Conservation (phyloP, 2,888 invertebrate genomes). For the Ceriagrion tenellum region DNA sequence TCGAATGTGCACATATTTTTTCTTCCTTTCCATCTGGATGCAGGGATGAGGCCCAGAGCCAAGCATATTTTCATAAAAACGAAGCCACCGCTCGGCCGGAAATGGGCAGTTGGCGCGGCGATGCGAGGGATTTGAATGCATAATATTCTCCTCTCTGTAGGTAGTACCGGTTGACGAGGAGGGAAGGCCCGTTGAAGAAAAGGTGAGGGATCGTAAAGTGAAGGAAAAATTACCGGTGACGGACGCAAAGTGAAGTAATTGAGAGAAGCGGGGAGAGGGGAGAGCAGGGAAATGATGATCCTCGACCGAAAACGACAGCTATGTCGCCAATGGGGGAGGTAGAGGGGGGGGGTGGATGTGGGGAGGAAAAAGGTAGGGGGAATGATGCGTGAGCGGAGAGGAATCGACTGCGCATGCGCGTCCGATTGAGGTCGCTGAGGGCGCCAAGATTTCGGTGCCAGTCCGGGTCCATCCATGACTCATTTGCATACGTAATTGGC, state of each 20-base stretch:
- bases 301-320: constrained; percentile 6
- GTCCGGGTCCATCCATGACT: constrained; percentile 35
- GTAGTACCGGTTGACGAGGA: background rate
- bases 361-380: background rate
- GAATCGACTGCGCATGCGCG: background rate
- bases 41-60: background rate
- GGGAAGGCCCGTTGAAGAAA: background rate
- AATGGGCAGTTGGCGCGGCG: constrained; percentile 12
- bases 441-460: constrained; percentile 34
- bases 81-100: background rate
- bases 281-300: background rate
- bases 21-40: background rate
- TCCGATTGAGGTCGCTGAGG: background rate
- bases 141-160: background rate
- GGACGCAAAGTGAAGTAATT: background rate
- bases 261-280: background rate
- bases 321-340: background rate
- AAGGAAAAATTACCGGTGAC: background rate
- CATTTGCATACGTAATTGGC: constrained; percentile 31
- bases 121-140: constrained; percentile 18
- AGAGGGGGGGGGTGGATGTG: background rate
- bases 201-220: constrained; percentile 19
- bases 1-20: background rate
- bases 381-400: background rate
- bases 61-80: constrained; percentile 9